These are phyloP conservation scores for Drosophila pallidifrons DNA, from an alignment of 1,140 invertebrate genomes.

Conservation along the genomic window DNA sequence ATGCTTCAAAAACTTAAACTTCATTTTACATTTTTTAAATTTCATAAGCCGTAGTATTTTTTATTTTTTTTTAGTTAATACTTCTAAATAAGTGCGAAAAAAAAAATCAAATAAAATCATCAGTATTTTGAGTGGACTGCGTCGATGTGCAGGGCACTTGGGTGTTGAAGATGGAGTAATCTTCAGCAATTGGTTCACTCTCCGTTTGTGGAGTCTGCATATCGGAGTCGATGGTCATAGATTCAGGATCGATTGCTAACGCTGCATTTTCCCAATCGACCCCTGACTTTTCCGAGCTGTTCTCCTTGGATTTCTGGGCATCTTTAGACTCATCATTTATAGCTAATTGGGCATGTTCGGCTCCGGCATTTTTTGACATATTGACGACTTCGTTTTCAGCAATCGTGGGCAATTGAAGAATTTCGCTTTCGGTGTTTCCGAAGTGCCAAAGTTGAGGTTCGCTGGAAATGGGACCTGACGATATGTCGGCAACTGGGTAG, in stretches of 20 bases:
- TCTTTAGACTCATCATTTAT: background rate
- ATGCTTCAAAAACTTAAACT: too few species aligned
- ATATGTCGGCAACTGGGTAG: too few species aligned
- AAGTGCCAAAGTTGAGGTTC: background rate
- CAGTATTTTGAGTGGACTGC: constrained; percentile 15
- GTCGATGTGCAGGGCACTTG: constrained; percentile 59
- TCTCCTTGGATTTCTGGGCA: background rate
- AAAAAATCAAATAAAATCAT: constrained; percentile 1
- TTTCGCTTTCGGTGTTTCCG: background rate
- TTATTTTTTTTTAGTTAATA: too few species aligned
- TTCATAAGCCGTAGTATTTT: too few species aligned
- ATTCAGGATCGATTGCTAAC: constrained; percentile 42
- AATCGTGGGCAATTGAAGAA: too few species aligned
- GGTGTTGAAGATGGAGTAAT: constrained; percentile 52
- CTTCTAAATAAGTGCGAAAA: too few species aligned
- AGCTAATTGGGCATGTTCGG: background rate
- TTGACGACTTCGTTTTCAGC: too few species aligned
- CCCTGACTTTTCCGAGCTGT: background rate
- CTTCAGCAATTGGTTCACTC: constrained; percentile 12
- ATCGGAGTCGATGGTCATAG: constrained; percentile 26
- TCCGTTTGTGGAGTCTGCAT: constrained; percentile 3
- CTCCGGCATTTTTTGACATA: background rate
- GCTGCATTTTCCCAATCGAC: constrained; percentile 22
- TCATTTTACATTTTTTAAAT: too few species aligned
- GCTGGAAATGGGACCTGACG: background rate